Conservation (phyloP, 64 coral and sea anemone species). For the Astreopora myriophthalma region DNA sequence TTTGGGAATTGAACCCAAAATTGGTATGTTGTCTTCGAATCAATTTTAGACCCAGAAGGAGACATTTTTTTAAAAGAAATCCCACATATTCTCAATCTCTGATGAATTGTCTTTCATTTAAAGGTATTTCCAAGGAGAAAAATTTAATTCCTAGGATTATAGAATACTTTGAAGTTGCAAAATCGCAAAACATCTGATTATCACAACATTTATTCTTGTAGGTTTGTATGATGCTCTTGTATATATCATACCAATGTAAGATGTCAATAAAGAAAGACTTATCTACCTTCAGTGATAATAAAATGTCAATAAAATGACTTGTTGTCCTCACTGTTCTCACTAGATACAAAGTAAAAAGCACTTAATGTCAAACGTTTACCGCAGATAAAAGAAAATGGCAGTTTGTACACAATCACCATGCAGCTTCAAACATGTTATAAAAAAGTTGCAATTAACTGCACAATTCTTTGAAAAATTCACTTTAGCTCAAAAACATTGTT, state of each 20-base stretch:
- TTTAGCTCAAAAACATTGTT: not conserved
- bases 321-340: not conserved
- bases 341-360: no score
- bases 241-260: not conserved
- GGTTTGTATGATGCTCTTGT: slow-evolving; percentile 16
- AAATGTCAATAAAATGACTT: slow-evolving; percentile 4
- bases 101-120: no score
- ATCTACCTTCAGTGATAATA: slow-evolving; percentile 5
- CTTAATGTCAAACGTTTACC: no score
- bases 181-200: no score
- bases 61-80: no score
- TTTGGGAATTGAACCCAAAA: slow-evolving; percentile 14
- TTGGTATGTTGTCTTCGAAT: not conserved
- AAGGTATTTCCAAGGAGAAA: no score
- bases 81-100: no score
- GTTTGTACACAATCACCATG: slow-evolving; percentile 1
- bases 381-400: no score
- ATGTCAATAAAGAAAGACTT: not conserved
- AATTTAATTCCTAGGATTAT: no score
- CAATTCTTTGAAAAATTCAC: not conserved
- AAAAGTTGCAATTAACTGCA: not conserved
- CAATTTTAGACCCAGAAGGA: no score
- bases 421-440: slow-evolving; percentile 6
- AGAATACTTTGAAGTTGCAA: no score
- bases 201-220: not conserved